Evolutionary conservation across 2,113 vertebrate genomes (phyloP), one percentile per base, ranked within the genome.

Genomic region (Grammomys surdaster): DNA sequence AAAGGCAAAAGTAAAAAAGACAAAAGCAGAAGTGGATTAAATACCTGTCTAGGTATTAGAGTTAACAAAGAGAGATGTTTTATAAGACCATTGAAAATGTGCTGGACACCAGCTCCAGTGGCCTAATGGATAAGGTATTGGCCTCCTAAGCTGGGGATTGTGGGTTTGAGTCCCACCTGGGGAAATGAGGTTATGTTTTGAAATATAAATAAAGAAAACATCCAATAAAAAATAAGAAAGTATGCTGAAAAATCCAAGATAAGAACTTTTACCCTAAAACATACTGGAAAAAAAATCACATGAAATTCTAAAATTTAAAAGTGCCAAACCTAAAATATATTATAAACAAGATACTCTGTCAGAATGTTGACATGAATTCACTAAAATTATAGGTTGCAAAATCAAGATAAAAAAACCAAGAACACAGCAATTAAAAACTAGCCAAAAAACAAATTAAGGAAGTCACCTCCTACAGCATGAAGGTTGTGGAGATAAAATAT

Each of bases 51-150:
- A 84, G 20, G 60, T 48, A 36, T 48, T 54, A 9, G 51, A 65
- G 5, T 40, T 91, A 51, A n/a, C 76, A 78, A 93, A 93, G 26
- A 58, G 10, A 54, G 20, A 72, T 56, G 8, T 33, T 90, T 70
- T 51, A 26, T 24, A 89, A 84, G n/a, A 46, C 16, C 63, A 84
- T 84, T 6, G 28, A 43, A 56, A 76, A 43, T 40, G 63, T 88
- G 0, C 33, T 63, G 31, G 56, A 48, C 73, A 5, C 36, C 2
- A 4, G 98, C 98, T 98, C 98, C 97, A 92, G 98, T 97, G 98
- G 98, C 98, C 98, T 98, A 98, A 98, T 97, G 96, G 98, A 98
- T 98, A 98, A 98, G 98, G 98, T 98, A 98, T 94, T 98, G 98
- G 98, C 98, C 98, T 98, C 98, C 98, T 98, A 97, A 98, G 97